phyloP scores from a whole-genome alignment of 2,113 vertebrate species.

The Gnathonemus echidnorhynchus region DNA sequence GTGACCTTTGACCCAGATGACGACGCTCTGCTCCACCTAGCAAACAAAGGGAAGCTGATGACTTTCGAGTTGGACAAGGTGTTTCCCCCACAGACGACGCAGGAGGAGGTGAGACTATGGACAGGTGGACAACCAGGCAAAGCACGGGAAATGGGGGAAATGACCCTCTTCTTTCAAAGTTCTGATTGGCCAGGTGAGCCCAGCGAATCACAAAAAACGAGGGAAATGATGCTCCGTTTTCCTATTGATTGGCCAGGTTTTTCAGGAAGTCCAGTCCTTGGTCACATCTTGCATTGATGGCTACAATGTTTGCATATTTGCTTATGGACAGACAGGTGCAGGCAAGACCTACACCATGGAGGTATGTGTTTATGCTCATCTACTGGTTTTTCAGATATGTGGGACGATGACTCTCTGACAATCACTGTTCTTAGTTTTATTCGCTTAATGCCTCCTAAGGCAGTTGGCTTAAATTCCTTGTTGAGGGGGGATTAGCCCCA shows the following conservation, averaged over 20 bases:
- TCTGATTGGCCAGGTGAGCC: constrained; percentile 47
- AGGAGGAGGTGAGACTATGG: constrained; percentile 73
- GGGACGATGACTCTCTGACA: background rate
- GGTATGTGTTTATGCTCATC: constrained; percentile 46
- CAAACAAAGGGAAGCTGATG: constrained; percentile 79
- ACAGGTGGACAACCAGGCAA: background rate
- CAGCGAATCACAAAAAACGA: background rate
- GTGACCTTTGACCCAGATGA: constrained; percentile 81
- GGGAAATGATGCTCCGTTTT: background rate
- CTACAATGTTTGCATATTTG: constrained; percentile 90
- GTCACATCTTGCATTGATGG: constrained; percentile 94
- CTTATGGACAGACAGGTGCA: constrained; percentile 89
- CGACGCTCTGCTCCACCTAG: constrained; percentile 73
- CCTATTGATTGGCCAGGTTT: constrained; percentile 66
- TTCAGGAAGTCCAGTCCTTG: constrained; percentile 86
- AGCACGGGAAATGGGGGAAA: background rate
- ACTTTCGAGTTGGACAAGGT: constrained; percentile 90
- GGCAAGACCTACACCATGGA: constrained; percentile 98
- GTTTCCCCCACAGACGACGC: constrained; percentile 73
- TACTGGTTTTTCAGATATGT: background rate
- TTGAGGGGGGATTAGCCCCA: background rate
- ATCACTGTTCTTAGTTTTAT: background rate
- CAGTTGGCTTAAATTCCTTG: background rate
- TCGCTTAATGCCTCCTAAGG: background rate
- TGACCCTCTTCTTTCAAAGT: background rate